Base-by-base conservation (phyloP, 2,888 invertebrate genomes). In the Byasa hedistus region DNA sequence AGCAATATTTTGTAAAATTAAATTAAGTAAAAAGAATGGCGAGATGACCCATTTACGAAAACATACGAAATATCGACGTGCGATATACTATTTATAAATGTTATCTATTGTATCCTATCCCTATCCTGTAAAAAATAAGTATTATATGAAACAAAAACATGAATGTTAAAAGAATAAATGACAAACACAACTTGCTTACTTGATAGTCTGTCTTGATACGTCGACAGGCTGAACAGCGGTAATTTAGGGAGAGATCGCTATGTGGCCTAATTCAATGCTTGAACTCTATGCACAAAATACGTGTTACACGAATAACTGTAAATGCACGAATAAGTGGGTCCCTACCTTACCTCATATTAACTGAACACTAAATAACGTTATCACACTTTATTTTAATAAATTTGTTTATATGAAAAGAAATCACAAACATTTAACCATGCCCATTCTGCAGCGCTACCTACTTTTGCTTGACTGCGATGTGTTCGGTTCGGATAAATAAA, bases 171-270 rank as follows among this genome's bases (percentile, higher is more conserved):
- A 76, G 74, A 69, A 68, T 65, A 64, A 65, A 57, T 48, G 61
- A 61, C 72, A 68, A 73, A 74, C 82, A 75, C 76, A 83, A 81
- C 76, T 79, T 84, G 91, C 92, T 92, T 87, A 92, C 92, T 76
- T 73, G 75, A 71, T 73, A 68, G 71, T 73, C 75, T 70, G 80
- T 81, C 85, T 89, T 91, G 88, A 91, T 92, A 92, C 92, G 92
- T 92, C 92, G 91, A 92, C 91, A 91, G 80, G 89, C 90, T 89
- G 89, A 91, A 87, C 91, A 91, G 92, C 92, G 92, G 92, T 92
- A 92, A 91, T 91, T 92, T 90, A 92, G 92, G 92, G 92, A 92
- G 92, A 92, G 91, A 92, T 92, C 91, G 92, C 92, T 92, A 92
- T 92, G 92, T 92, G 92, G 92, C 92, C 92, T 92, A 92, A 92